Percentiles rank a stretch among this genome's conserved stretches.
These are phyloP conservation scores for Arion vulgaris DNA, from an alignment of 1,140 invertebrate species.

Conservation along the genomic window DNA sequence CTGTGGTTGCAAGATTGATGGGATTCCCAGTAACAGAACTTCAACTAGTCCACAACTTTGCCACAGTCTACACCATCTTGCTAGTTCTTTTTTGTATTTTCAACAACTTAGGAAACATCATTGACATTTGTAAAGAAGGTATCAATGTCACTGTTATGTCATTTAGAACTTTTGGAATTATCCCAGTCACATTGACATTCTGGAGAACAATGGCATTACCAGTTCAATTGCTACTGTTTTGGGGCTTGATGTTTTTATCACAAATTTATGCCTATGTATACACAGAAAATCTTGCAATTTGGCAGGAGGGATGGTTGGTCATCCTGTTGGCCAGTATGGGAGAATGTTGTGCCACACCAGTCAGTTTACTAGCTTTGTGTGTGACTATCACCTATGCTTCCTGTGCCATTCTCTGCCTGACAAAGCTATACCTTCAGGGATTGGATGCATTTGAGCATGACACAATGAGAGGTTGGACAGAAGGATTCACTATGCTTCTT, in stretches of 20 bases:
- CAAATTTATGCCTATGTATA: constrained; percentile 69
- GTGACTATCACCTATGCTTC: constrained; percentile 76
- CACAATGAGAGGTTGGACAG: constrained; percentile 75
- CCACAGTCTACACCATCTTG: constrained; percentile 70
- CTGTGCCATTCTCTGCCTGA: constrained; percentile 72
- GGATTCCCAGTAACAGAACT: constrained; percentile 72
- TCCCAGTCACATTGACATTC: constrained; percentile 68
- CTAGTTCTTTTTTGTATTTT: constrained; percentile 73
- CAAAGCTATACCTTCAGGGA: constrained; percentile 74
- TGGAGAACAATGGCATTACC: constrained; percentile 73
- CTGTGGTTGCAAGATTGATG: constrained; percentile 73
- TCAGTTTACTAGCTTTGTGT: constrained; percentile 75
- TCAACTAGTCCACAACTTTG: constrained; percentile 74
- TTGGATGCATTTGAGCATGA: constrained; percentile 70
- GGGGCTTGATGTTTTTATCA: constrained; percentile 71
- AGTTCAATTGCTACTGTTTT: constrained; percentile 74
- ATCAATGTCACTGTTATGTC: constrained; percentile 54
- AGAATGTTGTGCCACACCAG: constrained; percentile 75
- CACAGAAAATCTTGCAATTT: constrained; percentile 47
- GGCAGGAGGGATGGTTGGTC: constrained; percentile 71
- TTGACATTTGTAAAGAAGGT: constrained; percentile 70
- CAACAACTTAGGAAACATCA: constrained; percentile 72
- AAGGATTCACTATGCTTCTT: constrained; percentile 77
- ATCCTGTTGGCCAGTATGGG: constrained; percentile 73
- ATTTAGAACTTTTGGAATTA: constrained; percentile 68